Evolutionary conservation across 2,113 vertebrate genomes (phyloP), one percentile per base, ranked within the genome.

Genomic region (Ploceus nigricollis): DNA sequence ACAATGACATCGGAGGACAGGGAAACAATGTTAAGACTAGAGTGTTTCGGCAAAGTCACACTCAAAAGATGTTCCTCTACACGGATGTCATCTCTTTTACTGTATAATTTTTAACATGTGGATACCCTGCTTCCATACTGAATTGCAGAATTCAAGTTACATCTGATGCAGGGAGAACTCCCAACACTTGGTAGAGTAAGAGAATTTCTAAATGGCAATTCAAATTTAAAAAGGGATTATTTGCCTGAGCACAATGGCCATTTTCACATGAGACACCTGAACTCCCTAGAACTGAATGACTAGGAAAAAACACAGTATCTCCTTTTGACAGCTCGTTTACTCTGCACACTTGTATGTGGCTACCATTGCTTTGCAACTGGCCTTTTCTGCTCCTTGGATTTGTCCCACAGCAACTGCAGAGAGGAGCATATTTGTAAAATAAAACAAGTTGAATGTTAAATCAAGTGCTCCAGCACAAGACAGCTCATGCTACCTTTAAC

Each of bases 101-200:
- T 54, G 37, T 21, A 4, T 23, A 58, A 50, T 54, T 70, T 82
- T 56, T 60, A 48, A 45, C 4, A 37, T 3, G 48, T 1, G 18
- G 27, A 51, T 53, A 53, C 8, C 27, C 31, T 72, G 63, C 40
- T 91, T 84, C 60, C 3, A 0, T 7, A 75, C 12, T 6, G n/a
- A 69, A 54, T 9, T 53, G 7, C 37, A 53, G n/a, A 91, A 75
- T 42, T 56, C 48, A 63, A 44, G 40, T 27, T 81, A 33, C 5
- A 8, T 53, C 51, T 63, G 51, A 57, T 6, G 8, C 48, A 15
- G 3, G 31, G 2, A 17, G 27, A 33, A 2, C 0, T 2, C 0
- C 3, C 4, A 6, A 35, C 31, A 24, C 19, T 51, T 39, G 11
- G 3, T 8, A 71, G 48, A 27, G 37, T 4, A 47, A 45, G 31